Percentiles rank a stretch among this genome's conserved stretches.
Conservation (phyloP, 2,113 vertebrate genomes). For the Plecotus auritus region DNA sequence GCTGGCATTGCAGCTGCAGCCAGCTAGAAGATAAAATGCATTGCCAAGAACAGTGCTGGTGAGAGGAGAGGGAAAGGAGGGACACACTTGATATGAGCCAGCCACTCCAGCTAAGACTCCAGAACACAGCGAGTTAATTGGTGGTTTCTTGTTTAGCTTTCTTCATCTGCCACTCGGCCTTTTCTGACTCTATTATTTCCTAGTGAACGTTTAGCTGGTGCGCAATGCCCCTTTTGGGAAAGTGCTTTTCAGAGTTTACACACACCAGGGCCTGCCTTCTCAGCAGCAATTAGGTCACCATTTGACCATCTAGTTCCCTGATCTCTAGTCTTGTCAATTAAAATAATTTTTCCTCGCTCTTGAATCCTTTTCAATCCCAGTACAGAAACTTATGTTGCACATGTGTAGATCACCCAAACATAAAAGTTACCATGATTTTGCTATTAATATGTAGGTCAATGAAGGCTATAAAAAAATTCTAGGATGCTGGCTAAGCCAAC, state of each 20-base stretch:
- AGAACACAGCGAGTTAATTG: neutral
- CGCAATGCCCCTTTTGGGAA: too few relatives aligned
- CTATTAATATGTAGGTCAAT: neutral
- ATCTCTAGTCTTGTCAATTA: neutral
- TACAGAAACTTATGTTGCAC: neutral
- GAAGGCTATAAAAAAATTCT: neutral
- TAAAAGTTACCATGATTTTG: neutral
- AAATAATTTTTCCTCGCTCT: neutral
- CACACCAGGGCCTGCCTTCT: neutral
- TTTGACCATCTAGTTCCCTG: neutral
- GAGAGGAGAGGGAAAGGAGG: neutral
- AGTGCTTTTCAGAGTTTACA: neutral
- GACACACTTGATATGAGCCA: neutral
- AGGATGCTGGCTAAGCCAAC: neutral
- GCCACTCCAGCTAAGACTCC: neutral
- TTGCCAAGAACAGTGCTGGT: constrained; percentile 5
- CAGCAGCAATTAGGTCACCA: neutral
- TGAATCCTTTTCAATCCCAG: neutral
- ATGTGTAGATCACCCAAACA: neutral
- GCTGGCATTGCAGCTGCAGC: neutral
- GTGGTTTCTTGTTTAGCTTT: constrained; percentile 25
- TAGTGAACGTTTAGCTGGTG: neutral
- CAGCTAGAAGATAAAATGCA: constrained; percentile 3
- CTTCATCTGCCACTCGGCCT: neutral
- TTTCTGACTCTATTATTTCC: neutral